Conservation (phyloP, 2,797 vertebrate species). For the Semaprochilodus insignis region DNA sequence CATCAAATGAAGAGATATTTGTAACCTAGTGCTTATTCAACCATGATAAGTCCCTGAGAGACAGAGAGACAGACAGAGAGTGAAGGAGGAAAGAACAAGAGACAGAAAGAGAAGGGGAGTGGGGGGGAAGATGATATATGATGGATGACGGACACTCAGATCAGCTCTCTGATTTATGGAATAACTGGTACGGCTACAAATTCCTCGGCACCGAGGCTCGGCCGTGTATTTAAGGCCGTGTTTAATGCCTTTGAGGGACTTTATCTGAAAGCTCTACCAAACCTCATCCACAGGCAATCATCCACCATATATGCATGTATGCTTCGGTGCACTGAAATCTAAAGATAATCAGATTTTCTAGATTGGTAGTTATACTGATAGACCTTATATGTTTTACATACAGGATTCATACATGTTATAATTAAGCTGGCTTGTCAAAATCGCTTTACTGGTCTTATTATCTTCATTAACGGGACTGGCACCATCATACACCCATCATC, state of each 20-base stretch:
- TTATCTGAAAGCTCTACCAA: conserved; percentile 29
- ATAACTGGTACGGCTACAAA: conserved; percentile 30
- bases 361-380: not conserved
- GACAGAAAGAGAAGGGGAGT: not conserved
- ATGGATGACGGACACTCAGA: conserved; percentile 38
- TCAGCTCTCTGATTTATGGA: conserved; percentile 40
- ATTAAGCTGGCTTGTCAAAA: no score
- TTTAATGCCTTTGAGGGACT: conserved; percentile 23
- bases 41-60: conserved; percentile 42
- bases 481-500: no score
- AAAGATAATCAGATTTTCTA: not conserved
- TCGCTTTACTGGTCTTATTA: no score
- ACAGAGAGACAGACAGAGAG: conserved; percentile 43
- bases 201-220: conserved; percentile 20
- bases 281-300: conserved; percentile 25
- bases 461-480: no score
- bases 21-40: conserved; percentile 23
- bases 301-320: conserved; percentile 13
- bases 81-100: conserved; percentile 6
- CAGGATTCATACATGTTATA: not conserved
- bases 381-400: not conserved
- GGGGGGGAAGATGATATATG: conserved; percentile 9
- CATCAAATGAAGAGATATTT: conserved; percentile 45
- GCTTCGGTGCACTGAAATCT: not conserved
- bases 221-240: not conserved